Percentiles rank a stretch among this genome's conserved stretches.
Evolutionary conservation across 1,140 invertebrate species (phyloP).

Genomic region (Drosophila punjabiensis): DNA sequence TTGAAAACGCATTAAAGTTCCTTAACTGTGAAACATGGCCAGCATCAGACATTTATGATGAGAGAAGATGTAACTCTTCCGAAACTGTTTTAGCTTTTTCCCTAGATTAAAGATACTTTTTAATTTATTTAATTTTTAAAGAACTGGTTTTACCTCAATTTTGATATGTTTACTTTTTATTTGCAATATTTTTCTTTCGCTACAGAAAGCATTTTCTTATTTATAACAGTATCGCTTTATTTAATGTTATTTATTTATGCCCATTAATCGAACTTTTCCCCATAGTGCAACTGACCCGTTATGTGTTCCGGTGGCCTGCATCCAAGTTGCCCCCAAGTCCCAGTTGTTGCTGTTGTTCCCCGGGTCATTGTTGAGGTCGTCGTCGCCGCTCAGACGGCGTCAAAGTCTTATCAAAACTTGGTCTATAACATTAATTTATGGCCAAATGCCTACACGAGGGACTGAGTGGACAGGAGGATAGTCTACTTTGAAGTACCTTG

Average conservation of each 20-base stretch:
- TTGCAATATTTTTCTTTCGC: no score
- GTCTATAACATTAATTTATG: constrained; percentile 82
- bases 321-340: constrained; percentile 2
- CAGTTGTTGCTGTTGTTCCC: constrained; percentile 14
- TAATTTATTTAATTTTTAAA: no score
- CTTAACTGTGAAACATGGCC: no score
- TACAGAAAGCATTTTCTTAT: no score
- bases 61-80: no score
- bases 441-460: constrained; percentile 45
- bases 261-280: not conserved
- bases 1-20: not conserved
- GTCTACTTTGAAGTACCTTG: constrained; percentile 62
- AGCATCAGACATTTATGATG: no score
- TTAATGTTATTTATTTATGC: no score
- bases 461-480: constrained; percentile 11
- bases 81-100: no score
- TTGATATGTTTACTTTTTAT: no score
- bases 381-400: constrained; percentile 60
- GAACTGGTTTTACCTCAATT: no score
- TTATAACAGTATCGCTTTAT: no score
- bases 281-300: constrained; percentile 65
- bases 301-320: constrained; percentile 75
- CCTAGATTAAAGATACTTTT: no score
- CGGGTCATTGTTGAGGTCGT: constrained; percentile 24
- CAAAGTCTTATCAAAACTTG: constrained; percentile 80